phyloP scores from a whole-genome alignment of 2,113 vertebrate genomes.

The Kryptolebias marmoratus region DNA sequence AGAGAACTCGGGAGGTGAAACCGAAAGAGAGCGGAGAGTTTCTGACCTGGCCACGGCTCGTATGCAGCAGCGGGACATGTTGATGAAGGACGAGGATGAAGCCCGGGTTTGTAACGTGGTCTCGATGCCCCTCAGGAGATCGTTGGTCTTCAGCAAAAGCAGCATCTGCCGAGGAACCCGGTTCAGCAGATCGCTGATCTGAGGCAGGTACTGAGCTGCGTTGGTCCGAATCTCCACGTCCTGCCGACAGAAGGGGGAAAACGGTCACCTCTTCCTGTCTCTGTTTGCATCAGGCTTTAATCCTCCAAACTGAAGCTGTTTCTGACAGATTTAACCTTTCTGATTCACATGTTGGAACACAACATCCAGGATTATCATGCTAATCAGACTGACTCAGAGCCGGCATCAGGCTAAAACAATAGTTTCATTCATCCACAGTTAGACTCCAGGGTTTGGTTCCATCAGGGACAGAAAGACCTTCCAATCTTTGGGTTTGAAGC shows the following conservation, averaged over 20 bases:
- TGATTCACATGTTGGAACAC: too few relatives aligned
- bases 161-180: conserved; percentile 93
- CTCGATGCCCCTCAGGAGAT: conserved; percentile 93
- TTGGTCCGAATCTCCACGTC: conserved; percentile 90
- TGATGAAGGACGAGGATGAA: conserved; percentile 93
- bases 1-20: background rate
- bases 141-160: conserved; percentile 96
- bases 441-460: too few relatives aligned
- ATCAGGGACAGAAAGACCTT: too few relatives aligned
- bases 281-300: background rate
- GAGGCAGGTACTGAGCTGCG: conserved; percentile 88
- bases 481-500: too few relatives aligned
- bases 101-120: conserved; percentile 87
- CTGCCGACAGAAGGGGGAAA: conserved; percentile 66
- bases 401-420: too few relatives aligned
- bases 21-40: background rate
- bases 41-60: conserved; percentile 86
- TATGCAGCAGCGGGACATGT: conserved; percentile 96
- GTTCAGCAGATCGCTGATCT: conserved; percentile 94
- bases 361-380: too few relatives aligned
- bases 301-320: background rate
- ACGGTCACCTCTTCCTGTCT: background rate
- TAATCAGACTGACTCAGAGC: too few relatives aligned
- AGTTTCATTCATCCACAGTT: too few relatives aligned
- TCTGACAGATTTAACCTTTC: too few relatives aligned